Evolutionary conservation across 2,888 invertebrate species (phyloP).

Genomic region (Rhagium mordax): DNA sequence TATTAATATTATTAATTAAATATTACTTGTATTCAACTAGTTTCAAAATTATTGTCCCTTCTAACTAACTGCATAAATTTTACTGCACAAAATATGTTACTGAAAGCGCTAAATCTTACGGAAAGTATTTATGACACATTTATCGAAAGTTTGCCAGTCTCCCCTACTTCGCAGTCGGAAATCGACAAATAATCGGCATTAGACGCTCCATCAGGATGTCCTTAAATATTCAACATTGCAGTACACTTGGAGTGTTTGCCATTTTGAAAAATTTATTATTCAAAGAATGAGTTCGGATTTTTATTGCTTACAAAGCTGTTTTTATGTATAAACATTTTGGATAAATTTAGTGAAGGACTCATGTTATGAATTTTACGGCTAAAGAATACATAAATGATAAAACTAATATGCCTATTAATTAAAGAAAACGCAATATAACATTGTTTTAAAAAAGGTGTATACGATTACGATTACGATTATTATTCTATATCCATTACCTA

Average conservation of each 20-base stretch:
- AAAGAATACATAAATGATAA: too few relatives aligned
- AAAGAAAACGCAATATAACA: too few relatives aligned
- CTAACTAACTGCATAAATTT: background rate
- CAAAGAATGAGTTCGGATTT: conserved; percentile 7
- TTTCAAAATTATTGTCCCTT: background rate
- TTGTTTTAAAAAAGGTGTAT: too few relatives aligned
- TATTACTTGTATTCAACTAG: background rate
- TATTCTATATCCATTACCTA: too few relatives aligned
- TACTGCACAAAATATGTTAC: background rate
- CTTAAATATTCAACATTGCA: conserved; percentile 21
- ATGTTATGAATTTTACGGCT: too few relatives aligned
- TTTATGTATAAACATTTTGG: background rate
- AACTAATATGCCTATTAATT: too few relatives aligned
- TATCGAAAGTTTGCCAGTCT: conserved; percentile 15
- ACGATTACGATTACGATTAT: too few relatives aligned
- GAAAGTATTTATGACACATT: conserved; percentile 12
- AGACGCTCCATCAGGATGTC: conserved; percentile 20
- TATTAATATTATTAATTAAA: too few relatives aligned
- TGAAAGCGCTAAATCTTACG: background rate
- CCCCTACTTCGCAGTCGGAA: conserved; percentile 14
- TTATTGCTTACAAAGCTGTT: background rate
- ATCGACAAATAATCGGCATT: conserved; percentile 27
- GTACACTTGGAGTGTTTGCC: conserved; percentile 16
- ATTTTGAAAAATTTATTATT: conserved; percentile 22
- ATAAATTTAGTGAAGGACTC: too few relatives aligned